Evolutionary conservation across 2,888 invertebrate genomes (phyloP), one percentile per base, ranked within the genome.

Genomic region (Xanthia togata): DNA sequence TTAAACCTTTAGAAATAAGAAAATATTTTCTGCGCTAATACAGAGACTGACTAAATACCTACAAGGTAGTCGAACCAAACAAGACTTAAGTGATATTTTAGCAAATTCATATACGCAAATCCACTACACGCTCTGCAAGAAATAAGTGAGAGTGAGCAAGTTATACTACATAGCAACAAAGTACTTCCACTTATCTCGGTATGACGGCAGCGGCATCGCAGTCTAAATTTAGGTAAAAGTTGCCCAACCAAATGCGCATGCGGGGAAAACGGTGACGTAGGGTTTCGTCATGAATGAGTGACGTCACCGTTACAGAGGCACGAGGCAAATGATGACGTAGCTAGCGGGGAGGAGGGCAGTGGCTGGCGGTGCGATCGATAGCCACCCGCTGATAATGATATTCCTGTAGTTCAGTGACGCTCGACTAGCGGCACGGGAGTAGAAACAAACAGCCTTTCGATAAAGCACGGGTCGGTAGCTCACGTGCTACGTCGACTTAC

Each of bases 381-480:
- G 82, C 67, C 86, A 62, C 83, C 84, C 86, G 86, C 81, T 89
- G 90, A 91, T 93, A 92, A 90, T 91, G 92, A 91, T 92, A 90
- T 91, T 89, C 87, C 84, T 89, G 83, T 90, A 90, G 93, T 92
- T 93, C 93, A 93, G 92, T 94, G 95, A 93, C 93, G 95, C 92
- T 93, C 91, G 90, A 89, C 88, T 92, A 93, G 85, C 89, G 84
- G 85, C 87, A 92, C 86, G 86, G 89, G 90, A 92, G 90, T 88
- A 91, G 91, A 92, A 90, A 89, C 90, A 76, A 81, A 89, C 82
- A 88, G 91, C 92, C 93, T 93, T 92, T 93, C 85, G 91, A 92
- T 89, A 92, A 91, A 84, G 73, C 88, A 96, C 94, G 95, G 95
- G 93, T 96, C 95, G 94, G 74, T 90, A 91, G 91, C 89, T 95